Evolutionary conservation across 2,888 invertebrate genomes (phyloP).

Genomic region (Oligia strigilis): DNA sequence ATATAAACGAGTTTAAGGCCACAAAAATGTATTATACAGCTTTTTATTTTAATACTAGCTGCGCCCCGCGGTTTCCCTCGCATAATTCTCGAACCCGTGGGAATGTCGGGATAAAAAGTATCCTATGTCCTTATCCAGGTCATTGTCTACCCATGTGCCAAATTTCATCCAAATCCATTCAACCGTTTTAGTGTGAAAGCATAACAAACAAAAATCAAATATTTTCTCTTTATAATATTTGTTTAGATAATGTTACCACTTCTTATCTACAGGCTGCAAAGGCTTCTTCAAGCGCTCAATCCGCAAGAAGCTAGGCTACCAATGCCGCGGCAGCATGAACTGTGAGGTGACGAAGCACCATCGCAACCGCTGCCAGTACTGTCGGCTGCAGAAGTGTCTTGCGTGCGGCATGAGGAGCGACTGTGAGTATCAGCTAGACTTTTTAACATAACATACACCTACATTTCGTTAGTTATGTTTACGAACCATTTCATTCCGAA

Average conservation of each 20-base stretch:
- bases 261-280: slow-evolving; percentile 94
- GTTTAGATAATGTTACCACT: background rate
- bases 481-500: too few species aligned
- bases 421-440: slow-evolving; percentile 93
- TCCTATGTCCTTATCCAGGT: background rate
- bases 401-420: slow-evolving; percentile 99
- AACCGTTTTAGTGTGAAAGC: background rate
- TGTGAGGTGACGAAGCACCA: slow-evolving; percentile 99
- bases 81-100: background rate
- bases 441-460: background rate
- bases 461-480: too few species aligned
- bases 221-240: too few species aligned
- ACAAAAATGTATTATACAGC: background rate
- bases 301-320: slow-evolving; percentile 98
- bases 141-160: background rate
- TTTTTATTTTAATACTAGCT: background rate
- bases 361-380: slow-evolving; percentile 99
- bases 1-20: too few species aligned
- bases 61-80: background rate
- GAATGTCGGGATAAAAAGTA: background rate
- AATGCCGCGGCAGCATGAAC: slow-evolving; percentile 98
- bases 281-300: slow-evolving; percentile 99
- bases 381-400: slow-evolving; percentile 98
- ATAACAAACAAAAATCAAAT: too few species aligned
- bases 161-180: background rate